Evolutionary conservation across 2,888 invertebrate species (phyloP), one percentile per base, ranked within the genome.

Genomic region (Erebia aethiops): DNA sequence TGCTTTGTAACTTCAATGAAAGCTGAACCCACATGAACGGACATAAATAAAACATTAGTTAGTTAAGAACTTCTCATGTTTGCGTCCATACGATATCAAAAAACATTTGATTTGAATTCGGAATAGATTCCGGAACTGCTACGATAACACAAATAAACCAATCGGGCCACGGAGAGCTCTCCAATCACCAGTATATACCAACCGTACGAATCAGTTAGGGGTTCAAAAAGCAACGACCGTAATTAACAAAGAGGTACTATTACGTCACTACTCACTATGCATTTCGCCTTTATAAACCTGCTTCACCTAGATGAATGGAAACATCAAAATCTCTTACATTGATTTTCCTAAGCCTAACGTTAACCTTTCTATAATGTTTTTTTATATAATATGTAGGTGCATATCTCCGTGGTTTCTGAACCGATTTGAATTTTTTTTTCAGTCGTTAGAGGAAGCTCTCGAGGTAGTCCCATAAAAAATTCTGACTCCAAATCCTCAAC

Each of bases 191-290:
- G 26, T 26, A 5, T 0, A 35, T 35, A 35, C 35, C 5, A 35
- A 35, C 35, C 35, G 35, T 35, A 35, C 35, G 7, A 35, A 35
- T 35, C 35, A 35, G 56, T 57, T 57, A 11, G 26, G 26, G 56
- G 56, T 57, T 57, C 56, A 57, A 57, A 57, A 26, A 57, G 21
- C 56, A 57, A 57, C 26, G 62, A 62, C 62, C 62, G 21, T 49
- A 21, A 21, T 9, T 49, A 62, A n/a, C 18, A 14, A 21, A 60
- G 62, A 49, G 46, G 62, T 49, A n/a, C n/a, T n/a, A 11, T 62
- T 46, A 49, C 49, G 21, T 46, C 26, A 14, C 58, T 41, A 26
- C 26, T 41, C n/a, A 62, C 21, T 2, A 13, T 21, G 21, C 13
- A 8, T 0, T 62, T 21, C n/a, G 14, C 16, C 9, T 16, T 43